phyloP scores from a whole-genome alignment of 2,888 invertebrate species.

The Crepidodera aurea region DNA sequence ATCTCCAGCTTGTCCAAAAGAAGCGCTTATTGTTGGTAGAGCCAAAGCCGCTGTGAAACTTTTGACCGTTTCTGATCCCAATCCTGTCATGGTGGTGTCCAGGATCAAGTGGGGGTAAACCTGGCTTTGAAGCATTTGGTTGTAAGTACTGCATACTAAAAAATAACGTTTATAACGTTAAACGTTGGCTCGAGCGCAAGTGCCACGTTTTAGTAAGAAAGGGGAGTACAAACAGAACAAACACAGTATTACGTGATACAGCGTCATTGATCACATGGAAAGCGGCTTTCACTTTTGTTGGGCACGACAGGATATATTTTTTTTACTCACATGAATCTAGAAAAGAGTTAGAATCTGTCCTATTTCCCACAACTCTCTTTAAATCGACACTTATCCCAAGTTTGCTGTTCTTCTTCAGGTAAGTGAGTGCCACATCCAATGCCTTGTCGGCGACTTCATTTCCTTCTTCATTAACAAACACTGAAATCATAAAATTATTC shows the following conservation, averaged over 20 bases:
- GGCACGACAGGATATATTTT: no score
- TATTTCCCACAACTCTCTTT: conserved; percentile 72
- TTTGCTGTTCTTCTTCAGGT: conserved; percentile 73
- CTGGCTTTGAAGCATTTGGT: conserved; percentile 69
- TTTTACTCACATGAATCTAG: conserved; percentile 72
- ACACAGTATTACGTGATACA: no score
- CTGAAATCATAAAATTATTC: conserved; percentile 62
- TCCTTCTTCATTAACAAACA: conserved; percentile 78
- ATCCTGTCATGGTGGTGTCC: conserved; percentile 83
- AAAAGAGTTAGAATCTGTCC: conserved; percentile 75
- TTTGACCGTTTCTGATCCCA: conserved; percentile 85
- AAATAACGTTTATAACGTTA: conserved; percentile 41
- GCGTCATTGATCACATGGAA: no score
- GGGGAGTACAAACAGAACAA: no score
- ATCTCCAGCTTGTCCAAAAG: conserved; percentile 86
- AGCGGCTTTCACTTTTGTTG: no score
- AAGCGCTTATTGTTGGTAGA: conserved; percentile 83
- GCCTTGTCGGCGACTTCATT: conserved; percentile 76
- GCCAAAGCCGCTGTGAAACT: conserved; percentile 82
- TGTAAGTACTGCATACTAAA: conserved; percentile 77
- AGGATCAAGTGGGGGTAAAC: conserved; percentile 80
- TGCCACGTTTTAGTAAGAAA: no score
- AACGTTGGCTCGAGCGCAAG: no score
- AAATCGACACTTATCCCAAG: conserved; percentile 72
- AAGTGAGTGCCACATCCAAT: conserved; percentile 75